These are phyloP conservation scores for Rhyacichthys aspro DNA, from an alignment of 2,797 vertebrate species.

Conservation along the genomic window DNA sequence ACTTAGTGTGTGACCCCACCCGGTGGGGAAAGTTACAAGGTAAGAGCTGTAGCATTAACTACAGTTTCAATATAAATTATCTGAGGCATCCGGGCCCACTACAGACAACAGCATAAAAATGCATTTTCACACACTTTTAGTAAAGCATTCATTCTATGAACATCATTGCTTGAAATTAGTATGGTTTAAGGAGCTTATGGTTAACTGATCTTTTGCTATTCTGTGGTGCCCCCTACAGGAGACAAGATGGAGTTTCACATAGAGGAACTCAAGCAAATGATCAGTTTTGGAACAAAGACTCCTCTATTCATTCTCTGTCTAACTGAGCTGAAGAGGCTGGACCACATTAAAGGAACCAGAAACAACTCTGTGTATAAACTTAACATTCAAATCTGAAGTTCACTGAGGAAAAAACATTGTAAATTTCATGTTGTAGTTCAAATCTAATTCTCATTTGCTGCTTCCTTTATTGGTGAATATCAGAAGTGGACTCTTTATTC, in stretches of 20 bases:
- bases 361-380: conserved; percentile 64
- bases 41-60: neutral
- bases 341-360: conserved; percentile 52
- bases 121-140: too few relatives aligned
- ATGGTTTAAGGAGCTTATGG: neutral
- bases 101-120: too few relatives aligned
- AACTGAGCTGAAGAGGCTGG: conserved; percentile 71
- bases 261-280: conserved; percentile 68
- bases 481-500: too few relatives aligned
- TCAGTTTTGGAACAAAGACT: conserved; percentile 53
- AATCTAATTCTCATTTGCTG: neutral
- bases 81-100: too few relatives aligned
- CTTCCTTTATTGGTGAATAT: too few relatives aligned
- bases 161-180: too few relatives aligned
- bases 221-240: conserved; percentile 62
- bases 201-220: conserved; percentile 1
- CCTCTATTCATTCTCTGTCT: conserved; percentile 74
- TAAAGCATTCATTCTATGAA: too few relatives aligned
- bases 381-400: conserved; percentile 33
- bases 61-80: neutral
- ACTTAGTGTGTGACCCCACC: neutral
- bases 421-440: neutral
- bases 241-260: conserved; percentile 45
- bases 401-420: neutral
- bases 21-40: too few relatives aligned